A percentile compares a stretch with the other conserved stretches of the same genome.
Evolutionary conservation across 2,888 invertebrate species (phyloP).

Genomic region (Eupsilia transversa): DNA sequence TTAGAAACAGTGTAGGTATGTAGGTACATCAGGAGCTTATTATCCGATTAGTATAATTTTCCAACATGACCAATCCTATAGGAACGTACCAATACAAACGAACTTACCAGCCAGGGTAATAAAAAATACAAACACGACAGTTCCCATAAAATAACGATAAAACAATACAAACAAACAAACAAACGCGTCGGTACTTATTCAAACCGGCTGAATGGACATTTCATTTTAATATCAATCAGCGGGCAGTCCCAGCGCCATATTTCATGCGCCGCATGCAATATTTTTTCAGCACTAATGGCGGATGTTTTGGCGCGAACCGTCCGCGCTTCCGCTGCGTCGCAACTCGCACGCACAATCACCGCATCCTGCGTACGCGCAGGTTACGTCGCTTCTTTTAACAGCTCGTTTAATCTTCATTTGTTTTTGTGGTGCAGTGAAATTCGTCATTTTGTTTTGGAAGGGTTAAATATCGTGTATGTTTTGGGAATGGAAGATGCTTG

Average conservation of each 20-base stretch:
- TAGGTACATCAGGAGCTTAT: background rate
- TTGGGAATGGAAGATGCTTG: background rate
- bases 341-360: conserved; percentile 76
- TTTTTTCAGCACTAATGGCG: conserved; percentile 77
- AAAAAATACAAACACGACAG: background rate
- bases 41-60: background rate
- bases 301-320: conserved; percentile 79
- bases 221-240: conserved; percentile 68
- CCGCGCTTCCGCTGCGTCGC: conserved; percentile 73
- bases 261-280: conserved; percentile 73
- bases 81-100: background rate
- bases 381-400: conserved; percentile 68
- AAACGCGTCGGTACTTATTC: conserved; percentile 46
- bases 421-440: conserved; percentile 53
- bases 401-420: conserved; percentile 67
- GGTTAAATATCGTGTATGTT: conserved; percentile 21
- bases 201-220: conserved; percentile 53
- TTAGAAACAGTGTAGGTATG: background rate
- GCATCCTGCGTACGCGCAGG: conserved; percentile 75
- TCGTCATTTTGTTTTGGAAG: conserved; percentile 51
- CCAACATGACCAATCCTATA: too few relatives aligned
- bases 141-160: conserved; percentile 34
- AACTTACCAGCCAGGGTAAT: background rate
- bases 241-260: conserved; percentile 61
- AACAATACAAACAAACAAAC: conserved; percentile 43